These are phyloP conservation scores for Perizoma affinitatum DNA, from an alignment of 2,888 invertebrate genomes.

Conservation along the genomic window DNA sequence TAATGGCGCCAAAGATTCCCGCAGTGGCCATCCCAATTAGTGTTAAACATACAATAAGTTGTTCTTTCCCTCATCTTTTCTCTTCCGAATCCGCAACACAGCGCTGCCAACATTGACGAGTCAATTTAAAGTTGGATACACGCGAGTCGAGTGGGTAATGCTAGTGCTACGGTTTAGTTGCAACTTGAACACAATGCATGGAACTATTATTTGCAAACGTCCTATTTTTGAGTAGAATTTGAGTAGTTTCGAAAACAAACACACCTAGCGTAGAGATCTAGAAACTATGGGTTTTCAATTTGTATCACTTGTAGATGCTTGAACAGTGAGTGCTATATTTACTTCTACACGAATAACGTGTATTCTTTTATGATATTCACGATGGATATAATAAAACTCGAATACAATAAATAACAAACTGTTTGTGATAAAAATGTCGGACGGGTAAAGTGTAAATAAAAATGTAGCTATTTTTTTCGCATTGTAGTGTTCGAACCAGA, in stretches of 20 bases:
- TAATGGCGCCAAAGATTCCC: conserved; percentile 29
- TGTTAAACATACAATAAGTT: conserved; percentile 45
- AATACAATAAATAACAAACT: conserved; percentile 10
- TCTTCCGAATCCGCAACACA: conserved; percentile 58
- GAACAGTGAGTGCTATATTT: conserved; percentile 25
- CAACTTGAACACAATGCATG: conserved; percentile 34
- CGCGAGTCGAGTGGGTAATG: conserved; percentile 41
- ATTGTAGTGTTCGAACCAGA: conserved; percentile 10
- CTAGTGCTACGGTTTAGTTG: conserved; percentile 36
- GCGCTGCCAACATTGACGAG: conserved; percentile 54
- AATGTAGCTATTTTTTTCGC: too few species aligned
- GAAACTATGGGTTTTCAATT: conserved; percentile 17
- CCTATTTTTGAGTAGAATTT: conserved; percentile 31
- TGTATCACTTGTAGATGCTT: conserved; percentile 34
- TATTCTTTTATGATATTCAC: conserved; percentile 22
- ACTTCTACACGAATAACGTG: conserved; percentile 7
- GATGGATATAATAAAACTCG: conserved; percentile 18
- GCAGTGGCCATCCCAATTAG: conserved; percentile 28
- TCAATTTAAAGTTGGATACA: conserved; percentile 20
- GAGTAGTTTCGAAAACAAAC: conserved; percentile 20
- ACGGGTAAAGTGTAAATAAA: conserved; percentile 15
- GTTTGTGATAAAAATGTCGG: conserved; percentile 7
- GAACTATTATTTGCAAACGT: conserved; percentile 30
- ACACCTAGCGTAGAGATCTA: conserved; percentile 26
- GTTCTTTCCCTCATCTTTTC: conserved; percentile 56